These are phyloP conservation scores for Macrosoma leucophasiata DNA, from an alignment of 2,888 invertebrate genomes.

Conservation along the genomic window DNA sequence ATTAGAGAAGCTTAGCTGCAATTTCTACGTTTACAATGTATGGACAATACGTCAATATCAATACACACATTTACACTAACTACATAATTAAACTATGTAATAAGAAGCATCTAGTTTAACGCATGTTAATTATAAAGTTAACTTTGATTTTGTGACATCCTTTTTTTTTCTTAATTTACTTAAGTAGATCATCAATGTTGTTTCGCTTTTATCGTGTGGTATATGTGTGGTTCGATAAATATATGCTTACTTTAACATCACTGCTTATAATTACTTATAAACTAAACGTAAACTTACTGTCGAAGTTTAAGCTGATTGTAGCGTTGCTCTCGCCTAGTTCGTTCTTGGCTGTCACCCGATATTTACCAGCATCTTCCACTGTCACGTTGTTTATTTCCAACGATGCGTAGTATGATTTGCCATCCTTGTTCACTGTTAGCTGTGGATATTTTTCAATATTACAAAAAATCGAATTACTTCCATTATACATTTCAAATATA, in stretches of 20 bases:
- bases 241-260: too few species aligned
- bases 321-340: conserved; percentile 98
- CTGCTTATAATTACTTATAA: too few species aligned
- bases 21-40: conserved; percentile 55
- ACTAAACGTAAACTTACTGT: conserved; percentile 94
- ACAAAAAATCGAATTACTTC: too few species aligned
- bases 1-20: conserved; percentile 64
- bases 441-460: too few species aligned
- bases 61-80: conserved; percentile 10
- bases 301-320: conserved; percentile 97
- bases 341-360: conserved; percentile 97
- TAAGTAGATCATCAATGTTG: too few species aligned
- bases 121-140: background rate
- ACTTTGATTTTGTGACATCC: background rate
- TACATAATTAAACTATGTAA: conserved; percentile 2
- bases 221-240: too few species aligned
- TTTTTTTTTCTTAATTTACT: background rate
- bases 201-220: too few species aligned
- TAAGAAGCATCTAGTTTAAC: too few species aligned
- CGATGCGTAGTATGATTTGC: conserved; percentile 94
- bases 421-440: conserved; percentile 93
- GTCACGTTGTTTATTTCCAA: conserved; percentile 96
- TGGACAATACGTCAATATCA: conserved; percentile 25
- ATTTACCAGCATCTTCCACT: conserved; percentile 97
- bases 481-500: too few species aligned